phyloP scores from a whole-genome alignment of 2,113 vertebrate species.

The Passer montanus region DNA sequence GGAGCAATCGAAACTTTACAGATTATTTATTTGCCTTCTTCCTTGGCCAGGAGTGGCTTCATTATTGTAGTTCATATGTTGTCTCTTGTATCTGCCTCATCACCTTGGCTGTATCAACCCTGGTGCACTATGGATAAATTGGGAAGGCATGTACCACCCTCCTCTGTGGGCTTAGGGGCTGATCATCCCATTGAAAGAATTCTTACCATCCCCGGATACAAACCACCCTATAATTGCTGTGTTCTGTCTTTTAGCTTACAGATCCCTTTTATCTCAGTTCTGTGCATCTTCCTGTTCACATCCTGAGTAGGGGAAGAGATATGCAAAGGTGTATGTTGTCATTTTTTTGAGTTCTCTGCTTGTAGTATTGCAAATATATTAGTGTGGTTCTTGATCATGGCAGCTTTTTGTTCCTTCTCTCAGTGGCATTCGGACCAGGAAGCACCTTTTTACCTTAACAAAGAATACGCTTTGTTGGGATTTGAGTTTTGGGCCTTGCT shows the following conservation, averaged over 20 bases:
- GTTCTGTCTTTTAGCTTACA: background rate
- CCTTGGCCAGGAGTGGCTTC: background rate
- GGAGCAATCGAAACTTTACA: background rate
- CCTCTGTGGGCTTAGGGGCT: background rate
- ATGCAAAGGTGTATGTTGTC: background rate
- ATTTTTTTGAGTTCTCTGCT: background rate
- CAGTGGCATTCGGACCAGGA: background rate
- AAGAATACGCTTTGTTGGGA: background rate
- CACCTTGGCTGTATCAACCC: background rate
- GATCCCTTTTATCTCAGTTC: background rate
- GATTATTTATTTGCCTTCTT: background rate
- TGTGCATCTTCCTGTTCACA: background rate
- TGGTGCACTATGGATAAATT: rapidly evolving
- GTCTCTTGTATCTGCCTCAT: background rate
- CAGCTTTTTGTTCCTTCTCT: background rate
- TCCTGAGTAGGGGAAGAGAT: background rate
- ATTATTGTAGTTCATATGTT: background rate
- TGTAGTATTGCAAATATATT: background rate
- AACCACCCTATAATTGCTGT: background rate
- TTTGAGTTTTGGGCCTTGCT: background rate
- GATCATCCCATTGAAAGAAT: background rate
- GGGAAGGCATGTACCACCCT: background rate
- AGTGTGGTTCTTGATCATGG: background rate
- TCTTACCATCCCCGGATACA: rapidly evolving
- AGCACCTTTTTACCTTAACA: background rate